Evolutionary conservation across 2,113 vertebrate genomes (phyloP).

Genomic region (Lontra canadensis): DNA sequence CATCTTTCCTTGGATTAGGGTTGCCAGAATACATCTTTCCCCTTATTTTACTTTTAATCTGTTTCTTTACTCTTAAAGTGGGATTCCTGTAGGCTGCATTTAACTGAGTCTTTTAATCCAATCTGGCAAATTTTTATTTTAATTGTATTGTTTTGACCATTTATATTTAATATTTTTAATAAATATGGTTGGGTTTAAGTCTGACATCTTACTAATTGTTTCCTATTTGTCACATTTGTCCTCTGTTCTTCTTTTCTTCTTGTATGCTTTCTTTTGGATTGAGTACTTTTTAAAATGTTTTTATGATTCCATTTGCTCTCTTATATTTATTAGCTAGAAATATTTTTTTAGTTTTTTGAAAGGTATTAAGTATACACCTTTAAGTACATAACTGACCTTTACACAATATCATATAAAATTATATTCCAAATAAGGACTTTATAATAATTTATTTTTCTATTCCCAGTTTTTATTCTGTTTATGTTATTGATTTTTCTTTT

Average conservation of each 20-base stretch:
- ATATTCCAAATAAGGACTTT: not conserved
- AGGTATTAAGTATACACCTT: not conserved
- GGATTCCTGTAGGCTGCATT: not conserved
- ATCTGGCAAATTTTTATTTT: not conserved
- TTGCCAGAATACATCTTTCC: not conserved
- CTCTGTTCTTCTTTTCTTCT: not conserved
- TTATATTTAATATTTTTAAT: not conserved
- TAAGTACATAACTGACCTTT: not conserved
- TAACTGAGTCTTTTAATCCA: not conserved
- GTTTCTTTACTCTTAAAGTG: not conserved
- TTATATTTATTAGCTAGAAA: not conserved
- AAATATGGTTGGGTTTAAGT: not conserved
- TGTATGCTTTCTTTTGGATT: not conserved
- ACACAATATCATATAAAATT: not conserved
- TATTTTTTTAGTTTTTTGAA: not conserved
- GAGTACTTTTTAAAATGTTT: not conserved
- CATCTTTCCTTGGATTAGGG: not conserved
- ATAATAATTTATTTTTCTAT: not conserved
- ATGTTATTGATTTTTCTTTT: not conserved
- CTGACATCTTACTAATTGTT: not conserved
- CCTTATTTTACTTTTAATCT: not conserved
- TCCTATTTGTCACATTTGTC: not conserved
- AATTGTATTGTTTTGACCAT: not conserved
- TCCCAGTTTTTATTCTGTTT: not conserved
- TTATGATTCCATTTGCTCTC: not conserved